A percentile compares a stretch with the other conserved stretches of the same genome.
These are phyloP conservation scores for Anableps anableps DNA, from an alignment of 2,797 vertebrate species.

Conservation along the genomic window DNA sequence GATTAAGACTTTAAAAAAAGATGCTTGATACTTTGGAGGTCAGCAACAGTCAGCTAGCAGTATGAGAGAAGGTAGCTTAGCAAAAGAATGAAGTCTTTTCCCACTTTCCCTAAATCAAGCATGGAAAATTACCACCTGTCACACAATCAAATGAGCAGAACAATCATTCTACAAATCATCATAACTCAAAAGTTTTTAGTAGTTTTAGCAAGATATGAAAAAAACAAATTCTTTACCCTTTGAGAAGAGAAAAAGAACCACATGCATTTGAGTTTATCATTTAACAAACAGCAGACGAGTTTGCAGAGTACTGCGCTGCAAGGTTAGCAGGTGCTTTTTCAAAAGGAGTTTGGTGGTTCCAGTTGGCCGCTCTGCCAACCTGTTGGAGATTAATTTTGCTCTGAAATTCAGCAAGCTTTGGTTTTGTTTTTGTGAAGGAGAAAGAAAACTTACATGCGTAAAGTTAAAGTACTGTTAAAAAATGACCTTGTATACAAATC, in stretches of 20 bases:
- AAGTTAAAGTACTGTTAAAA: conserved; percentile 2
- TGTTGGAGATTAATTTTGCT: conserved; percentile 11
- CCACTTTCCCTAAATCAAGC: conserved; percentile 10
- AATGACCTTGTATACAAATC: not conserved
- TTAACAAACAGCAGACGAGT: conserved; percentile 13
- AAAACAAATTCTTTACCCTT: not conserved
- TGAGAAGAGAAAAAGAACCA: conserved; percentile 4
- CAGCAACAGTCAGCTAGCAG: conserved; percentile 23
- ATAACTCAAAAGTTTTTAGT: conserved; percentile 18
- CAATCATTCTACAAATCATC: conserved; percentile 18
- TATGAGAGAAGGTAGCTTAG: conserved; percentile 24
- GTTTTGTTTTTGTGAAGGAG: conserved; percentile 7
- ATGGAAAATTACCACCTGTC: conserved; percentile 44
- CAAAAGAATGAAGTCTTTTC: conserved; percentile 26
- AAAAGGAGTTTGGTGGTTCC: conserved; percentile 16
- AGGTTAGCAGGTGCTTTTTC: conserved; percentile 8
- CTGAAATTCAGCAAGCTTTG: conserved; percentile 17
- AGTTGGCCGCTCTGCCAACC: conserved; percentile 20
- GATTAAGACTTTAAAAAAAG: conserved; percentile 27
- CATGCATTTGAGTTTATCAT: not conserved
- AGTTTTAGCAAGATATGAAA: not conserved
- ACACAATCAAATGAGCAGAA: conserved; percentile 17
- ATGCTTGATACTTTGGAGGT: conserved; percentile 14
- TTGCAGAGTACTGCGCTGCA: conserved; percentile 12
- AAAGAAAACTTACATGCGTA: not conserved